phyloP scores from a whole-genome alignment of 2,797 vertebrate genomes.

The Ibycter americanus region DNA sequence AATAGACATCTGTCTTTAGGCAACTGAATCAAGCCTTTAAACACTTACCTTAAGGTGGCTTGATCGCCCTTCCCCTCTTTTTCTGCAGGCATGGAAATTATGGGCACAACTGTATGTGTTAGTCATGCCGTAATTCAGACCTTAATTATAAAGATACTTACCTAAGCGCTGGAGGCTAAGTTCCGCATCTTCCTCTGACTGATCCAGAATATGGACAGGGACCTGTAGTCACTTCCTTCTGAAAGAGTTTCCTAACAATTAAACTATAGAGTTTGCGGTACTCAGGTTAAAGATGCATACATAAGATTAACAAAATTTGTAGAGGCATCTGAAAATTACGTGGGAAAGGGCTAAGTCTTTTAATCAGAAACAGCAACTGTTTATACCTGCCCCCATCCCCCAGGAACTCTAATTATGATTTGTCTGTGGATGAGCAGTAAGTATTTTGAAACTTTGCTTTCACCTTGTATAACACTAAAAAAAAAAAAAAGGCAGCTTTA shows the following conservation, averaged over 20 bases:
- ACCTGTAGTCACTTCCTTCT: neutral
- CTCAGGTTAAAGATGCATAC: neutral
- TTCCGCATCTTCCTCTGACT: neutral
- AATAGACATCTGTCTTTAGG: neutral
- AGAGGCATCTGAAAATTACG: neutral
- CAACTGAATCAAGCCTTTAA: neutral
- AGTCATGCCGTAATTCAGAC: neutral
- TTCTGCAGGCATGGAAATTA: neutral
- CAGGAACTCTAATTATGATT: neutral
- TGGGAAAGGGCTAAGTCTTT: neutral
- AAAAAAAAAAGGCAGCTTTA: neutral
- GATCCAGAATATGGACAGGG: neutral
- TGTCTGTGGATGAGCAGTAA: neutral
- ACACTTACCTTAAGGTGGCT: neutral
- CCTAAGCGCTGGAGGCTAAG: neutral
- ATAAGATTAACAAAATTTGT: neutral
- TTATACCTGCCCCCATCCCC: rapidly evolving
- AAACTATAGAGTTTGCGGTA: neutral
- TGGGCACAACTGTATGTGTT: neutral
- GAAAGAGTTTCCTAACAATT: neutral
- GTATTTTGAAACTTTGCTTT: neutral
- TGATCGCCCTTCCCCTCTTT: neutral
- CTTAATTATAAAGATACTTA: neutral
- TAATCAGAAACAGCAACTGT: neutral
- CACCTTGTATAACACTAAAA: neutral